Evolutionary conservation across 2,888 invertebrate genomes (phyloP).

Genomic region (Dione juno): DNA sequence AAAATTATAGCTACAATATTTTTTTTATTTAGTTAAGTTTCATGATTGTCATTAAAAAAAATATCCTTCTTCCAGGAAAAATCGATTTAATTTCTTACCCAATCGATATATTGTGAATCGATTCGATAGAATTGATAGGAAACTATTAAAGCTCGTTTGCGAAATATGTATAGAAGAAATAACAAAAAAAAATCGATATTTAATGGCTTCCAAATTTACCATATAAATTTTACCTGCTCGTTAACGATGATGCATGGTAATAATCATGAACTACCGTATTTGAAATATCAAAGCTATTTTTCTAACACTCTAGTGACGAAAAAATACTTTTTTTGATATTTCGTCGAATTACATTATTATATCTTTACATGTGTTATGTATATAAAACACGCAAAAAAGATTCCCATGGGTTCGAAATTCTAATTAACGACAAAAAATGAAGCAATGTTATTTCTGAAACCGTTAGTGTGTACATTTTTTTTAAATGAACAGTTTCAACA

Average conservation of each 20-base stretch:
- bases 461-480: not conserved
- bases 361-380: too few species aligned
- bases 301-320: too few species aligned
- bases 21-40: too few species aligned
- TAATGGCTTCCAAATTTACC: constrained; percentile 3
- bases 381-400: not conserved
- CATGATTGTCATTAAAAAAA: too few species aligned
- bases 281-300: constrained; percentile 9
- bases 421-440: constrained; percentile 3
- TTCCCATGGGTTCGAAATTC: constrained; percentile 12
- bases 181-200: not conserved
- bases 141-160: not conserved
- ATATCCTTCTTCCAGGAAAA: too few species aligned
- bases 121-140: not conserved
- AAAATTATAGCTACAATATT: too few species aligned
- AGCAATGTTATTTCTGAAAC: constrained; percentile 11
- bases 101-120: not conserved
- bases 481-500: not conserved
- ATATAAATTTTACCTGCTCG: constrained; percentile 9
- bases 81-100: too few species aligned
- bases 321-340: too few species aligned
- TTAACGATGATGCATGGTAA: constrained; percentile 6
- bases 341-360: too few species aligned
- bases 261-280: constrained; percentile 10
- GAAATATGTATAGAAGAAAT: not conserved